Base-by-base conservation (phyloP, 1,140 invertebrate genomes). In the Ephestia elutella region DNA sequence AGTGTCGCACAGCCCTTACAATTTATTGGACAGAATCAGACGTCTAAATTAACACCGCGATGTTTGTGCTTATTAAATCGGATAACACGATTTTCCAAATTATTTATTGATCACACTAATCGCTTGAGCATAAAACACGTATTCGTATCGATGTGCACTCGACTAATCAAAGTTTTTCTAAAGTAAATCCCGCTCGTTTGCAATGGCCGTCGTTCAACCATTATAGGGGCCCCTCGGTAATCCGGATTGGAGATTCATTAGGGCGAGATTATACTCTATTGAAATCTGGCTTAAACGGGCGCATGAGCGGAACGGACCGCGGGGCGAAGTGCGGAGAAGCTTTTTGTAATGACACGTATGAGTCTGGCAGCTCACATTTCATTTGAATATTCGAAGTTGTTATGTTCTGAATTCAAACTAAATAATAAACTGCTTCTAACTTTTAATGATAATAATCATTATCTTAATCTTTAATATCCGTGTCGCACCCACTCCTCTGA, bases 191-290 rank as follows among this genome's bases (percentile, higher is more conserved):
- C 57, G 70, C 65, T 79, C 73, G 75, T 78, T 78, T 73, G 75
- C 77, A 75, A 64, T 70, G 74, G 66, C 59, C 79, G 64, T 65
- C 75, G 71, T 70, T 70, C 71, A 65, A 57, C 80, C 71, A 80
- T 82, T 78, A 82, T 73, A 75, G 73, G 77, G 65, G 10, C 63
- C 74, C 78, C 66, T 75, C 74, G 68, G 62, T 89, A 88, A 89
- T 89, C 86, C 87, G 87, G 86, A 87, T 87, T 80, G 77, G 77
- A 86, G 88, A 90, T 90, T 90, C 88, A 90, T 90, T 90, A 90
- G 82, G 82, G 78, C 75, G 76, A 89, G 88, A 90, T 90, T 90
- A 89, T 87, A 82, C 85, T 82, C 84, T 86, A 89, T 90, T 89
- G 87, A 90, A 89, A 89, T 89, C 86, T 88, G 78, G 83, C 82